phyloP scores from a whole-genome alignment of 1,140 invertebrate species.

The Drosophila lini region DNA sequence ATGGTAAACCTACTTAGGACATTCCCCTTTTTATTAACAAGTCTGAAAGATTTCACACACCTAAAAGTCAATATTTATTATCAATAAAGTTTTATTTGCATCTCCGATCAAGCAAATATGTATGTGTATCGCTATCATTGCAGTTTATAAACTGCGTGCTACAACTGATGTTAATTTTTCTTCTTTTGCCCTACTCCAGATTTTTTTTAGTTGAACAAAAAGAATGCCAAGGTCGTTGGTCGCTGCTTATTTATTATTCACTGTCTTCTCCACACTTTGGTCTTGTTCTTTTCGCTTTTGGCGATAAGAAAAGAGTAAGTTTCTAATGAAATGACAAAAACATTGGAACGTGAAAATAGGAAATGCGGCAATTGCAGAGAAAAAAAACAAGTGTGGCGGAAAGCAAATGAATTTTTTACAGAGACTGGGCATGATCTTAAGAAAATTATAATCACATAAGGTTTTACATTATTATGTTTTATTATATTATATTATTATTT shows the following conservation, averaged over 20 bases:
- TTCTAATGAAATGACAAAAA: slow-evolving; percentile 67
- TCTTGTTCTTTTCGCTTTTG: slow-evolving; percentile 23
- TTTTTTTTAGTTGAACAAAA: slow-evolving; percentile 21
- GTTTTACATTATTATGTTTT: too few species aligned
- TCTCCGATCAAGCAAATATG: background rate
- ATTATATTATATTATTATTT: too few species aligned
- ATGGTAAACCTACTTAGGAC: background rate
- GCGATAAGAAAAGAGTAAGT: slow-evolving; percentile 50
- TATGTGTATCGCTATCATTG: background rate
- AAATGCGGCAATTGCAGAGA: slow-evolving; percentile 39
- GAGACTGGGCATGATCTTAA: background rate
- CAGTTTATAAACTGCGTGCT: slow-evolving; percentile 3
- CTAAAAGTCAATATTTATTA: slow-evolving; percentile 4
- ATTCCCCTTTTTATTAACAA: slow-evolving; percentile 2
- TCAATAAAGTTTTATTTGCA: slow-evolving; percentile 16
- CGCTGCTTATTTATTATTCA: slow-evolving; percentile 28
- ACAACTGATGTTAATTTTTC: slow-evolving; percentile 8
- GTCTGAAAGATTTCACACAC: slow-evolving; percentile 4
- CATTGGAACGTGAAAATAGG: slow-evolving; percentile 39
- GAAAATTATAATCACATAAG: background rate
- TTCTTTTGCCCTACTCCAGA: slow-evolving; percentile 20
- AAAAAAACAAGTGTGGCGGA: slow-evolving; percentile 26
- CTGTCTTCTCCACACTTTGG: slow-evolving; percentile 6
- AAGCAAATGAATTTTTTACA: slow-evolving; percentile 24
- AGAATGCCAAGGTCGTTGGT: slow-evolving; percentile 36